phyloP scores from a whole-genome alignment of 2,888 invertebrate species.

The Smittia sp. region DNA sequence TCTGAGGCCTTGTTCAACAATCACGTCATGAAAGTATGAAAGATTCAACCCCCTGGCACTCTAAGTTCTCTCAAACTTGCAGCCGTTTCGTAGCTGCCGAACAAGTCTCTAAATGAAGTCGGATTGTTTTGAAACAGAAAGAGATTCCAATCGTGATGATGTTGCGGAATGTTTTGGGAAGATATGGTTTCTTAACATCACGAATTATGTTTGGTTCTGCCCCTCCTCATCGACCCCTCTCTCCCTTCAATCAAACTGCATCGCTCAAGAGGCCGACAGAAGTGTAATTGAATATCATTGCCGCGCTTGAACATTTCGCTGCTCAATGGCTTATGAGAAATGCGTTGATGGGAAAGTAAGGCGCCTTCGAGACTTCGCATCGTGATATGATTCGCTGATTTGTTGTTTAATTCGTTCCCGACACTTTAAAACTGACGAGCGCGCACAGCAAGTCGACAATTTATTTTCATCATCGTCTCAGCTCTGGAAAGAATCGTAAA shows the following conservation, averaged over 20 bases:
- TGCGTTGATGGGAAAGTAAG: not conserved
- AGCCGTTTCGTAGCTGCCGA: not conserved
- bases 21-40: no score
- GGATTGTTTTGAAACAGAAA: not conserved
- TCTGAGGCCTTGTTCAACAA: no score
- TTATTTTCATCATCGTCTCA: conserved; percentile 2
- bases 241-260: not conserved
- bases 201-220: conserved; percentile 6
- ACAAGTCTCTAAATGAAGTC: conserved; percentile 4
- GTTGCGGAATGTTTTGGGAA: not conserved
- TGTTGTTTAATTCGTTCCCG: conserved; percentile 8
- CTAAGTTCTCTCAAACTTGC: not conserved
- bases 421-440: conserved; percentile 6
- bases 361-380: not conserved
- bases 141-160: conserved; percentile 13
- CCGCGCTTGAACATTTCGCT: not conserved
- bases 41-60: no score
- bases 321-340: conserved; percentile 9
- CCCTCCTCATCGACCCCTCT: not conserved
- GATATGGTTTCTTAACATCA: not conserved
- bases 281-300: conserved; percentile 21
- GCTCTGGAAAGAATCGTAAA: not conserved
- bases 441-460: conserved; percentile 9
- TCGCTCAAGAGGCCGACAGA: not conserved
- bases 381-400: conserved; percentile 21